These are phyloP conservation scores for Vanacampus margaritifer DNA, from an alignment of 2,113 vertebrate species.

Conservation along the genomic window DNA sequence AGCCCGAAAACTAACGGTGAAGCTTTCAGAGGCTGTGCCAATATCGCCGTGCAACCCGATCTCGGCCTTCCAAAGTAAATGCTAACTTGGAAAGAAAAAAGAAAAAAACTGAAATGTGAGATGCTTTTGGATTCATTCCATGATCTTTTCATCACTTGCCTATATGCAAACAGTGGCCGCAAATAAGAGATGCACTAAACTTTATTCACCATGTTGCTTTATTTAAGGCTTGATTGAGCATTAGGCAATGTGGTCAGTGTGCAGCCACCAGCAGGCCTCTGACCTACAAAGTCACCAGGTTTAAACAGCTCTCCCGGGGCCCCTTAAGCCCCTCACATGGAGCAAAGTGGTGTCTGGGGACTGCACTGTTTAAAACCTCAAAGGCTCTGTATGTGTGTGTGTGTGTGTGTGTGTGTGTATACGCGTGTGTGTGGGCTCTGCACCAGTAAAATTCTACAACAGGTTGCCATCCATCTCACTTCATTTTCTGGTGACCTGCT, in stretches of 20 bases:
- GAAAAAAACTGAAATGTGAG: slow-evolving; percentile 16
- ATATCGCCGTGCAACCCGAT: slow-evolving; percentile 13
- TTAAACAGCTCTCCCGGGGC: slow-evolving; percentile 45
- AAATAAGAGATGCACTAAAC: neutral
- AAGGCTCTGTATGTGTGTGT: slow-evolving; percentile 25
- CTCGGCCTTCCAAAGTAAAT: neutral
- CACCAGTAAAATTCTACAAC: slow-evolving; percentile 34
- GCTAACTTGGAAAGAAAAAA: neutral
- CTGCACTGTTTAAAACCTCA: slow-evolving; percentile 50
- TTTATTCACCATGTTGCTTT: neutral
- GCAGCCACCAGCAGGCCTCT: slow-evolving; percentile 17
- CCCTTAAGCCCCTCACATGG: slow-evolving; percentile 58
- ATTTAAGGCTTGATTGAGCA: neutral
- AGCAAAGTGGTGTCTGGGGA: slow-evolving; percentile 58
- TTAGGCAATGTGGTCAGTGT: slow-evolving; percentile 1
- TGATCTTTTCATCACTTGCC: neutral
- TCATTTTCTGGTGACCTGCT: slow-evolving; percentile 26
- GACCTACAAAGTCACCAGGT: slow-evolving; percentile 52
- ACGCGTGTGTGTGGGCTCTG: slow-evolving; percentile 30
- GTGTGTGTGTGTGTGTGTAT: slow-evolving; percentile 32
- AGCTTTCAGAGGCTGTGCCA: slow-evolving; percentile 6
- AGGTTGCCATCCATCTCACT: slow-evolving; percentile 51
- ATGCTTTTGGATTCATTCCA: neutral
- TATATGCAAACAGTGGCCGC: neutral
- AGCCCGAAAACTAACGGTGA: slow-evolving; percentile 10